Conservation (phyloP, 2,888 invertebrate genomes). For the Odontocerum albicorne region DNA sequence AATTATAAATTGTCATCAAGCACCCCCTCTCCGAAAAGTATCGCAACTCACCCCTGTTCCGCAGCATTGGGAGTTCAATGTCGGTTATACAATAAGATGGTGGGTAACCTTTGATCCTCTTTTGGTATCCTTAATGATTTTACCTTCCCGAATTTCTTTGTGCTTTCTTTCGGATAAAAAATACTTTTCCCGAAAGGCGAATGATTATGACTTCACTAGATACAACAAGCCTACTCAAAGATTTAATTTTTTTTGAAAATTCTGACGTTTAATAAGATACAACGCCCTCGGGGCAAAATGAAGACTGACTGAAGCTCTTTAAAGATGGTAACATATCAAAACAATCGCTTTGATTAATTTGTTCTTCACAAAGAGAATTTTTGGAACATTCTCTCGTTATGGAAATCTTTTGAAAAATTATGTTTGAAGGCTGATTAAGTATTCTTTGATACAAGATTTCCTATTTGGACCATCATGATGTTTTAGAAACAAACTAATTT, state of each 20-base stretch:
- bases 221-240: slow-evolving; percentile 28
- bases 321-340: slow-evolving; percentile 30
- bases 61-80: slow-evolving; percentile 24
- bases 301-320: slow-evolving; percentile 23
- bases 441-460: too few relatives aligned
- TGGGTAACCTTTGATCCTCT: slow-evolving; percentile 33
- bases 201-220: slow-evolving; percentile 33
- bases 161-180: slow-evolving; percentile 31
- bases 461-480: too few relatives aligned
- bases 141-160: slow-evolving; percentile 32
- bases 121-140: slow-evolving; percentile 31
- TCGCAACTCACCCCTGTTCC: too few relatives aligned
- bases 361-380: slow-evolving; percentile 14
- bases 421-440: too few relatives aligned
- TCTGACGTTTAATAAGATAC: slow-evolving; percentile 22
- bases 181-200: slow-evolving; percentile 29
- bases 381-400: slow-evolving; percentile 4
- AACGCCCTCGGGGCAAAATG: slow-evolving; percentile 16
- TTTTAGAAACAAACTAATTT: too few relatives aligned
- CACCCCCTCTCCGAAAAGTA: too few relatives aligned
- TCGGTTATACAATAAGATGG: slow-evolving; percentile 25
- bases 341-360: slow-evolving; percentile 26
- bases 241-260: slow-evolving; percentile 34
- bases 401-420: too few relatives aligned
- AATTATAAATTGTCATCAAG: too few relatives aligned